A percentile compares a stretch with the other conserved stretches of the same genome.
Conservation (phyloP, 1,140 invertebrate genomes). For the Drosophila funebris region DNA sequence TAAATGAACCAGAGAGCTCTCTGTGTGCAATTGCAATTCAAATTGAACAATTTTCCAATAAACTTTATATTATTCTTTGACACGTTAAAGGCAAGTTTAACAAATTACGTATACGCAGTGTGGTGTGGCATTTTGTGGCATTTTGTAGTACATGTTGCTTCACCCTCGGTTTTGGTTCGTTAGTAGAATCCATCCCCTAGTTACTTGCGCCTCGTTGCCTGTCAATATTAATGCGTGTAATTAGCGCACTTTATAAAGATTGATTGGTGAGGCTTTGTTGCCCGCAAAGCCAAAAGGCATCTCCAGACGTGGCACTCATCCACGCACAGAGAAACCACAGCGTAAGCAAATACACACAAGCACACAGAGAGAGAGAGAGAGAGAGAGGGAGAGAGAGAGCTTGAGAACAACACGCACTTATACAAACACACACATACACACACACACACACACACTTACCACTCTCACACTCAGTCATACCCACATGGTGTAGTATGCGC, state of each 20-base stretch:
- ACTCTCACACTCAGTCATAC: conserved; percentile 11
- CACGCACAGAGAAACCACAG: conserved; percentile 47
- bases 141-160: conserved; percentile 57
- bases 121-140: background rate
- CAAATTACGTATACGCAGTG: conserved; percentile 44
- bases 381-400: background rate
- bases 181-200: background rate
- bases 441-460: conserved; percentile 4
- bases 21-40: background rate
- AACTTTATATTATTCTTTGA: background rate
- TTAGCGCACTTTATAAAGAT: conserved; percentile 78
- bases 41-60: background rate
- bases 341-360: conserved; percentile 43
- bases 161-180: background rate
- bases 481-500: conserved; percentile 35
- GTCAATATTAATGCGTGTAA: conserved; percentile 78
- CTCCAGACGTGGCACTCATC: conserved; percentile 28
- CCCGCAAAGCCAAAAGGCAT: conserved; percentile 21
- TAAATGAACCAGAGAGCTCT: conserved; percentile 14
- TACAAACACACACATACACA: conserved; percentile 15
- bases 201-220: conserved; percentile 20
- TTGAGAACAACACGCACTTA: conserved; percentile 11
- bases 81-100: conserved; percentile 18
- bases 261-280: conserved; percentile 62
- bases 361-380: too few species aligned